Conservation (phyloP, 2,888 invertebrate species). For the Leptopterna dolabrata region DNA sequence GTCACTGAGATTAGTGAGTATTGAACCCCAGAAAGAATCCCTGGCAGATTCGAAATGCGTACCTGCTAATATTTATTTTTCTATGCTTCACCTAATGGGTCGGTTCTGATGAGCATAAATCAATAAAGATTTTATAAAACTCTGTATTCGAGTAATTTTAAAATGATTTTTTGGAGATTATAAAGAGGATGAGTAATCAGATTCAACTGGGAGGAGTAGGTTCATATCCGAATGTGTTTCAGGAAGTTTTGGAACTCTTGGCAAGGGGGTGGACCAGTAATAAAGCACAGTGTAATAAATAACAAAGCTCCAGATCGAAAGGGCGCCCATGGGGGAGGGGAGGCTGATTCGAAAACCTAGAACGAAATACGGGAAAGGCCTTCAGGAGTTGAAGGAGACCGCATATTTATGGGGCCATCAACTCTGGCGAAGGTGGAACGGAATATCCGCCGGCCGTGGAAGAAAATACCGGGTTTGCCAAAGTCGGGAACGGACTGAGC, state of each 20-base stretch:
- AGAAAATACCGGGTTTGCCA: background rate
- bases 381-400: background rate
- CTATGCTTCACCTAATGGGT: too few species aligned
- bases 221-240: background rate
- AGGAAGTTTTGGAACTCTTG: background rate
- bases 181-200: background rate
- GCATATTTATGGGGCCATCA: constrained; percentile 6
- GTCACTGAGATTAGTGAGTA: too few species aligned
- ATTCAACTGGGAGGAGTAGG: background rate
- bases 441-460: background rate
- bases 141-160: too few species aligned
- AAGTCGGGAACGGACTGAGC: background rate
- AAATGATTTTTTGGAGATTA: too few species aligned
- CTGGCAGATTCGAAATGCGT: too few species aligned
- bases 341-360: background rate
- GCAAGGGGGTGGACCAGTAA: background rate
- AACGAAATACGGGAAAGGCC: background rate
- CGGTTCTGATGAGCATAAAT: too few species aligned
- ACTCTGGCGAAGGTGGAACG: background rate
- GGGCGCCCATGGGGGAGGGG: background rate
- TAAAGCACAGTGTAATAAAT: background rate
- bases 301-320: background rate
- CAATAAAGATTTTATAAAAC: too few species aligned
- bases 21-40: too few species aligned
- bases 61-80: too few species aligned